These are phyloP conservation scores for Hycleus phaleratus DNA, from an alignment of 1,140 invertebrate species.

Conservation along the genomic window DNA sequence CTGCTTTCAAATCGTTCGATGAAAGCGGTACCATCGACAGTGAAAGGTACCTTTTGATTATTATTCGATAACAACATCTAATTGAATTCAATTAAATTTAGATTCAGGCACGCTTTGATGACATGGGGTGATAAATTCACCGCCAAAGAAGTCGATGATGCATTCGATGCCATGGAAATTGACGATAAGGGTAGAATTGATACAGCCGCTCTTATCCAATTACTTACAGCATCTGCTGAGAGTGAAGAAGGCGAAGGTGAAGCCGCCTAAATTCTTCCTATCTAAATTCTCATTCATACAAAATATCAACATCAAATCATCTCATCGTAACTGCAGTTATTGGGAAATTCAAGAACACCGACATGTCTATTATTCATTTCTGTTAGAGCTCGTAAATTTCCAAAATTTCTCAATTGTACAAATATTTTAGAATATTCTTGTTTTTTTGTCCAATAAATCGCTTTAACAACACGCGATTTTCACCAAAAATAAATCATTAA, in stretches of 20 bases:
- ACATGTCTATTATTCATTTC: background rate
- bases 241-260: constrained; percentile 60
- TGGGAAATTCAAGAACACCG: background rate
- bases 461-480: constrained; percentile 10
- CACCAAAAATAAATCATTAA: constrained; percentile 9
- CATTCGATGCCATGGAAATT: constrained; percentile 91
- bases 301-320: background rate
- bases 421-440: background rate
- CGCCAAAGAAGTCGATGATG: constrained; percentile 86
- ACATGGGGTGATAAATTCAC: constrained; percentile 97
- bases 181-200: constrained; percentile 90
- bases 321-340: constrained; percentile 12
- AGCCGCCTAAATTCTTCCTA: constrained; percentile 45
- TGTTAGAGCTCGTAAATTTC: constrained; percentile 14
- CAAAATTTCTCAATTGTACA: constrained; percentile 2
- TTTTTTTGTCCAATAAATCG: constrained; percentile 3
- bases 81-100: constrained; percentile 33
- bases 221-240: constrained; percentile 75
- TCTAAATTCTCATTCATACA: background rate
- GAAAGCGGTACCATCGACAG: constrained; percentile 80
- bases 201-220: constrained; percentile 76
- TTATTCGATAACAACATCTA: background rate
- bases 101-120: constrained; percentile 87
- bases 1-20: constrained; percentile 94
- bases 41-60: constrained; percentile 52